Evolutionary conservation across 2,797 vertebrate species (phyloP).

Genomic region (Hozukius guyotensis): DNA sequence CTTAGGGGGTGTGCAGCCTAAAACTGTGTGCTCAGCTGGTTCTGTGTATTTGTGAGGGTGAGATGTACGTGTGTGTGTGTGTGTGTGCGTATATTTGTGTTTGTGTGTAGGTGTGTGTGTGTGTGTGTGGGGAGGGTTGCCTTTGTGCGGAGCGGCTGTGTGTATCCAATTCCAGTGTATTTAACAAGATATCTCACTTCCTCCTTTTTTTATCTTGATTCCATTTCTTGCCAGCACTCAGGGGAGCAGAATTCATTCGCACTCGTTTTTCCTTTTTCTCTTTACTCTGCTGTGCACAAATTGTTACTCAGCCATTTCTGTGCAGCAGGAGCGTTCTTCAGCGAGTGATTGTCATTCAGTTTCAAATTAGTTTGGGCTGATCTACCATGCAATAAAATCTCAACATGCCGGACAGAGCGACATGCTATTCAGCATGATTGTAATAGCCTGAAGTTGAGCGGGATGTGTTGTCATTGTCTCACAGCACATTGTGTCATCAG

Average conservation of each 20-base stretch:
- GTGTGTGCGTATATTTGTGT: slow-evolving; percentile 22
- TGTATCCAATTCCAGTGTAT: slow-evolving; percentile 76
- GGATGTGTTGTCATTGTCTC: slow-evolving; percentile 63
- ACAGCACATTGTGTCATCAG: slow-evolving; percentile 56
- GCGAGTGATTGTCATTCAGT: slow-evolving; percentile 70
- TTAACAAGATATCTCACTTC: slow-evolving; percentile 77
- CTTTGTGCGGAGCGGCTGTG: slow-evolving; percentile 47
- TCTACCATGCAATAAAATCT: slow-evolving; percentile 62
- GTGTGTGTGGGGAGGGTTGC: background rate
- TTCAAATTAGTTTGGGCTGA: slow-evolving; percentile 73
- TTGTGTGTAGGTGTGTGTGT: background rate
- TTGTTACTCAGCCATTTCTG: slow-evolving; percentile 68
- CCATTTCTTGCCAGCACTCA: slow-evolving; percentile 70
- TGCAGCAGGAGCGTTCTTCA: slow-evolving; percentile 47
- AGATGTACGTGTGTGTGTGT: slow-evolving; percentile 17
- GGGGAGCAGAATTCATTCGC: slow-evolving; percentile 73
- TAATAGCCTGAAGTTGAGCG: slow-evolving; percentile 59
- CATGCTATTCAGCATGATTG: slow-evolving; percentile 61
- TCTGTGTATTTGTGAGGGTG: slow-evolving; percentile 28
- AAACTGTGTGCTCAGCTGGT: slow-evolving; percentile 41
- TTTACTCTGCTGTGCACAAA: slow-evolving; percentile 64
- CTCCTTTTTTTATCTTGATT: slow-evolving; percentile 68
- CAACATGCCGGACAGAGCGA: slow-evolving; percentile 65
- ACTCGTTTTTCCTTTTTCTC: slow-evolving; percentile 46
- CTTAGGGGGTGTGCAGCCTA: slow-evolving; percentile 15